Evolutionary conservation across 1,140 invertebrate genomes (phyloP), one percentile per base, ranked within the genome.

Genomic region (Octopus sinensis): DNA sequence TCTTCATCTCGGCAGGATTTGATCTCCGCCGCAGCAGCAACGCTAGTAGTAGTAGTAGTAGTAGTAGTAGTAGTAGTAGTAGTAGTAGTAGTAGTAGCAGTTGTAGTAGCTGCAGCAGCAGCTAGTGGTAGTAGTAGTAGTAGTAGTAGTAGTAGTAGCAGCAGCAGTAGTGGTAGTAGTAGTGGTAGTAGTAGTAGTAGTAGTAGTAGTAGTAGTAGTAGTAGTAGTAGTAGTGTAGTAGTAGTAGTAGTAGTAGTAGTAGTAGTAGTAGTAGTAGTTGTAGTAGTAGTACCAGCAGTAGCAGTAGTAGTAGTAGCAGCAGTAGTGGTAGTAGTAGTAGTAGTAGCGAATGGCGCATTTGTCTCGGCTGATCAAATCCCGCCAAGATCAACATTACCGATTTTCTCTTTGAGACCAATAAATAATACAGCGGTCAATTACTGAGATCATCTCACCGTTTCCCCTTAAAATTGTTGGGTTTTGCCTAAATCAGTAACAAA

Each of bases 51-150:
- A 78, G 76, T 78, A 78, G 76, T 78, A 78, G 76, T 78, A 78
- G 76, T 78, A 78, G 76, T 78, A 78, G 76, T 78, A 78, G 76
- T 78, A 78, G 76, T 78, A 78, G 76, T 78, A 78, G 76, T 78
- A 78, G 76, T 78, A 78, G 76, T 78, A 78, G 76, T 78, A 78
- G 76, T 78, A 78, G 76, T 78, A 78, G 76, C 4, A 78, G 76
- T 78, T 3, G 76, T 78, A 43, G 30, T 43, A 43, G 2, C 2
- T 43, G 30, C 30, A 43, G 30, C 30, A 43, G 2, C 30, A 43
- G 4, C 17, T 77, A 78, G 76, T 4, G 4, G 76, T 4, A 78
- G 76, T 4, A 78, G 76, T 4, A 78, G 30, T 4, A 78, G 76
- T 78, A 78, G 76, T 78, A 78, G 76, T 78, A 78, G 76, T 78